Conservation (phyloP, 2,113 vertebrate species). For the Motacilla tschutschensis region DNA sequence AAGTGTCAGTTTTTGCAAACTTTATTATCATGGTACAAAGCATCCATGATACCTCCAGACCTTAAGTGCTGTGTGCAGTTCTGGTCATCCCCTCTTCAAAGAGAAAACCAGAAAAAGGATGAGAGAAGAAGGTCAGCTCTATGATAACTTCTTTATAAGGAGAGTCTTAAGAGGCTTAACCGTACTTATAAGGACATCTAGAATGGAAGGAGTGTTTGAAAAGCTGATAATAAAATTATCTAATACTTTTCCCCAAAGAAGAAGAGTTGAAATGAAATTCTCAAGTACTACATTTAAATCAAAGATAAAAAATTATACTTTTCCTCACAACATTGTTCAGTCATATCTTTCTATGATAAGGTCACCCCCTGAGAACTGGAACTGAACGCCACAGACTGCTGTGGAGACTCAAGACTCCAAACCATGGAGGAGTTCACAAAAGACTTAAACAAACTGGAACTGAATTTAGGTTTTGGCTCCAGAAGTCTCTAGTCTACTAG, state of each 20-base stretch:
- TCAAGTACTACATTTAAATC: background rate
- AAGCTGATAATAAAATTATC: background rate
- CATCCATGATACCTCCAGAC: background rate
- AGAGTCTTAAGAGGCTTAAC: background rate
- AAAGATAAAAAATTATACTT: background rate
- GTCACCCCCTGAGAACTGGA: background rate
- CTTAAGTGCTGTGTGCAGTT: background rate
- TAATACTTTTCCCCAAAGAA: background rate
- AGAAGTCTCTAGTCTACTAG: background rate
- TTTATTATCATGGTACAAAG: background rate
- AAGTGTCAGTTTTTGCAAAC: background rate
- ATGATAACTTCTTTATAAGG: background rate
- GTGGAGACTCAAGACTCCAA: background rate
- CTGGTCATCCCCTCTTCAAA: background rate
- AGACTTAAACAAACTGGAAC: background rate
- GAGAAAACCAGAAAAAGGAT: background rate
- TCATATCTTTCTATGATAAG: background rate
- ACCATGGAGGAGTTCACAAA: background rate
- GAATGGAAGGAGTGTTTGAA: background rate
- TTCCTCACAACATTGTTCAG: background rate
- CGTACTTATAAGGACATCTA: background rate
- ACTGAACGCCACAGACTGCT: background rate
- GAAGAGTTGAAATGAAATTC: background rate
- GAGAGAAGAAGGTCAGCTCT: background rate
- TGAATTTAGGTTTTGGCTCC: background rate